Base-by-base conservation (phyloP, 2,113 vertebrate species). In the Fregata magnificens region DNA sequence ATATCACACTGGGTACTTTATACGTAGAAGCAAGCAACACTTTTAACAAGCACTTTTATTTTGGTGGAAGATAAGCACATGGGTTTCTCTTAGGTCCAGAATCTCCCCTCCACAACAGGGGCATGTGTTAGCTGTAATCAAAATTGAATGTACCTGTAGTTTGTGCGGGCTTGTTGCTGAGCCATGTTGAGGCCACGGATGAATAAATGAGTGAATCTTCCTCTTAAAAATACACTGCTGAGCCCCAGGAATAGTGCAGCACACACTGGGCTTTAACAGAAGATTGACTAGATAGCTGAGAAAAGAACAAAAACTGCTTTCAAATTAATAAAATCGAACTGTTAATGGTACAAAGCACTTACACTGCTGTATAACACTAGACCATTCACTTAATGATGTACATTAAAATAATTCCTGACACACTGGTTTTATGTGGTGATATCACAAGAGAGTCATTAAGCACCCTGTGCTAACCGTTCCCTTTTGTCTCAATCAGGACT, bases 241-340 rank as follows among this genome's bases (percentile, higher is more conserved):
- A 77, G 59, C 24, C 16, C n/a, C 61, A 63, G 77, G 11, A 53
- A 22, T 1, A 66, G 45, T 8, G 14, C 31, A 71, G 78, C 56
- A 69, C 2, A 0, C 3, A 0, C 38, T 29, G 42, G 67, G 76
- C 36, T 66, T 14, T 20, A 44, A 7, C 45, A 67, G 42, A 10
- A 76, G 45, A 13, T 55, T 34, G 53, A 26, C 22, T 66, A 25
- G 53, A 12, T 14, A 71, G 63, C 72, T 92, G 63, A 77, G 69
- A 67, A 66, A 52, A 72, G 52, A 86, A 52, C 42, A 91, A 65
- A 82, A 73, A 10, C 8, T 45, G 4, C 4, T 71, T 71, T 71
- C 36, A 72, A 72, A 26, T 45, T 16, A 47, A 29, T 56, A n/a
- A n/a, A 87, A 44, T 45, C 19, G 29, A 53, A 21, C 62, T 50